Evolutionary conservation across 2,888 invertebrate genomes (phyloP), one percentile per base, ranked within the genome.

Genomic region (Choristoneura rosaceana): DNA sequence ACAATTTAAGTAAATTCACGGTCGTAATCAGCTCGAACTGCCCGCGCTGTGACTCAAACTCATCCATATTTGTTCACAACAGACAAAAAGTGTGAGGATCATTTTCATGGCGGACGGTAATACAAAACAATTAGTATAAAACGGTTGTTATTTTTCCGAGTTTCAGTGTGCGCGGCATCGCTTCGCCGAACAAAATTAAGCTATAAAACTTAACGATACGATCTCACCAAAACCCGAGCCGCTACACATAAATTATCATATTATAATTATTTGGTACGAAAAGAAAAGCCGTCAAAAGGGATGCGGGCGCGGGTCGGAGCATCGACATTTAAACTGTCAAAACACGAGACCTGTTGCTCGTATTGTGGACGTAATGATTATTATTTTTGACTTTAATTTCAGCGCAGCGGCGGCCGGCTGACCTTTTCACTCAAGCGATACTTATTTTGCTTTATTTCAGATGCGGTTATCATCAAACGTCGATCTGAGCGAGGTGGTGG

Each of bases 351-450:
- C 83, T 83, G 85, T 81, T 83, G 81, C 80, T 76, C 82, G 82
- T 82, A 84, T 84, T 88, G 87, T 84, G 81, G 78, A 80, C 76
- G 82, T 88, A 90, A 90, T 90, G 84, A 89, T 90, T 89, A 90
- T 90, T 88, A 90, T 89, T 90, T 87, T 82, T 79, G 87, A 90
- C 86, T 89, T 90, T 88, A 92, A 91, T 91, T 87, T 88, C 86
- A 86, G 80, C 83, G 78, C 85, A 84, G 77, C 81, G 78, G 87
- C 84, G 81, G 84, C 84, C 80, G 85, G 74, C 81, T 92, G 93
- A 93, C 93, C 93, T 93, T 93, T 93, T 92, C 91, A 89, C 90
- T 93, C 91, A 88, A 84, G 77, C 81, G 80, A 74, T 83, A 82
- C 84, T 79, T 85, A 87, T 84, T 84, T 81, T 47, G 74, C 83